Evolutionary conservation across 1,140 invertebrate genomes (phyloP).

Genomic region (Delia radicum): DNA sequence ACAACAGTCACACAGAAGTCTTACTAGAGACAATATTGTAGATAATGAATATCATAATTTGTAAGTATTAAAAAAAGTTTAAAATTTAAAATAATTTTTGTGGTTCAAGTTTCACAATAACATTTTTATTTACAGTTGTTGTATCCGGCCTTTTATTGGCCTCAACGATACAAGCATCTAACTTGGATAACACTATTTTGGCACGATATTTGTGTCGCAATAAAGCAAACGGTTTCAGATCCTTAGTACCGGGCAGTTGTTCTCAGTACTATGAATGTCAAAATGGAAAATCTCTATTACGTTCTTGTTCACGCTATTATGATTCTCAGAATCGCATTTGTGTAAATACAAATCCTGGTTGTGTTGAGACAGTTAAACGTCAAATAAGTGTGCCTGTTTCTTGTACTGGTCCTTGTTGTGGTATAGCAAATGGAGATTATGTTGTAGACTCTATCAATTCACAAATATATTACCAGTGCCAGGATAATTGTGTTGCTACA

Average conservation of each 20-base stretch:
- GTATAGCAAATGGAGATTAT: constrained; percentile 12
- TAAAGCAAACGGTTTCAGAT: neutral
- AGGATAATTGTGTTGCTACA: neutral
- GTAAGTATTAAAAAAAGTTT: too few relatives aligned
- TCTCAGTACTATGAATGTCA: neutral
- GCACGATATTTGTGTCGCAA: neutral
- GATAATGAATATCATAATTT: too few relatives aligned
- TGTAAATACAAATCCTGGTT: neutral
- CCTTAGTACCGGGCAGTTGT: constrained; percentile 12
- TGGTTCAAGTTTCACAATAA: too few relatives aligned
- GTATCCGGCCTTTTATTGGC: neutral
- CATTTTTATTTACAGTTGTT: neutral
- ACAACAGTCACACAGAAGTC: too few relatives aligned
- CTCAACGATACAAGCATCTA: neutral
- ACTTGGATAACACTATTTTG: neutral
- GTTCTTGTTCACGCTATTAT: neutral
- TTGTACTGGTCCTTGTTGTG: neutral
- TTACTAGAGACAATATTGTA: too few relatives aligned
- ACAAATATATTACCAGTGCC: constrained; percentile 24
- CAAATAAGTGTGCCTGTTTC: neutral
- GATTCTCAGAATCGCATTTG: neutral
- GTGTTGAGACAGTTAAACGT: neutral
- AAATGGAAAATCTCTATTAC: neutral
- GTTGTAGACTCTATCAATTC: constrained; percentile 13
- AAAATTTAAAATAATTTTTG: too few relatives aligned